Conservation (phyloP, 2,888 invertebrate genomes). For the Pemphredon lugubris region DNA sequence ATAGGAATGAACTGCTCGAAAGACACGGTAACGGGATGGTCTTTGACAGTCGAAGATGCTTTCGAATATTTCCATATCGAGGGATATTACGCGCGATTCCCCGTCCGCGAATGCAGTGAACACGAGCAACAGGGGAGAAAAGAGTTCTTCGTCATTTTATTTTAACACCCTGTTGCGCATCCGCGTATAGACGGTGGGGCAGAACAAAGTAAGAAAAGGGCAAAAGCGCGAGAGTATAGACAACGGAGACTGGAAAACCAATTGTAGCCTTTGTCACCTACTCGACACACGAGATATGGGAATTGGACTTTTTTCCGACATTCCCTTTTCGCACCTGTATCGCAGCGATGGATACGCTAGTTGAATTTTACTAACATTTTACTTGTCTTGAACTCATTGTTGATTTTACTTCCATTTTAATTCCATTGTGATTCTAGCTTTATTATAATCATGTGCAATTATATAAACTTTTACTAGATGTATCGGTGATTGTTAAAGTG, state of each 20-base stretch:
- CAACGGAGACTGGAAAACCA: constrained; percentile 26
- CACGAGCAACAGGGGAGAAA: background rate
- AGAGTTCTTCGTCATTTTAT: background rate
- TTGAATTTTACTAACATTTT: too few relatives aligned
- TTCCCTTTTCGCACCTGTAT: background rate
- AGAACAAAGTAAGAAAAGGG: background rate
- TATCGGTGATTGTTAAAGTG: too few relatives aligned
- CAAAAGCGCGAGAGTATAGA: background rate
- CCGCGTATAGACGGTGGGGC: background rate
- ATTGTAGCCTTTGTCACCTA: constrained; percentile 35
- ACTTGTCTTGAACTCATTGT: too few relatives aligned
- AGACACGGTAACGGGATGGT: too few relatives aligned
- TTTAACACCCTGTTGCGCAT: background rate
- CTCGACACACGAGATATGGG: constrained; percentile 25
- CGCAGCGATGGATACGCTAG: background rate
- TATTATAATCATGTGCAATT: background rate
- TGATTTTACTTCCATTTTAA: too few relatives aligned
- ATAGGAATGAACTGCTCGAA: too few relatives aligned
- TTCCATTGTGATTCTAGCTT: background rate
- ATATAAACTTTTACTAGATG: too few relatives aligned
- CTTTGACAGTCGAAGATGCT: too few relatives aligned
- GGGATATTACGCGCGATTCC: too few relatives aligned
- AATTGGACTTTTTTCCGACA: constrained; percentile 5
- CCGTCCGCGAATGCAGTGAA: background rate
- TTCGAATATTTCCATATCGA: too few relatives aligned